phyloP scores from a whole-genome alignment of 2,888 invertebrate species.

The Slavum lentiscoides region DNA sequence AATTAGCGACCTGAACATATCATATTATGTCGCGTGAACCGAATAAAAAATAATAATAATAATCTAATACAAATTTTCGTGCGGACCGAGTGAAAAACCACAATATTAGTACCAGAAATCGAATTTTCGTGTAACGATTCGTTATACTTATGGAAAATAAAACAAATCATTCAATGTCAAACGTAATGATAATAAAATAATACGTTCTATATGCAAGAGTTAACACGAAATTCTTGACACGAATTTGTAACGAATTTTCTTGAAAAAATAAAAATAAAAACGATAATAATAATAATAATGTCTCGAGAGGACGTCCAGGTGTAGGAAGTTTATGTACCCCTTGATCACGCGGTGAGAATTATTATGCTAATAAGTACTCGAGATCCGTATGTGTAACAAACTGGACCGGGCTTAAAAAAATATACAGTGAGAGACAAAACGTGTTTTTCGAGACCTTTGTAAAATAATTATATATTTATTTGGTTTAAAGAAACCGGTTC shows the following conservation, averaged over 20 bases:
- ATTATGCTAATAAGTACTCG: neutral
- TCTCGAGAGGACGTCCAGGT: neutral
- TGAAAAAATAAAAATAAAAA: neutral
- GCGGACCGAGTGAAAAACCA: no score
- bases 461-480: neutral
- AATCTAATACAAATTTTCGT: no score
- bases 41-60: no score
- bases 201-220: neutral
- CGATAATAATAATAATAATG: no score
- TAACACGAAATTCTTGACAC: conserved; percentile 13
- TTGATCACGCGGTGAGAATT: neutral
- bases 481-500: conserved; percentile 22
- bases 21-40: no score
- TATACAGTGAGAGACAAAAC: neutral
- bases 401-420: neutral
- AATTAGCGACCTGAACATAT: no score
- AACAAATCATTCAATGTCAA: no score
- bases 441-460: conserved; percentile 17
- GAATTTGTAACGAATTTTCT: neutral
- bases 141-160: no score
- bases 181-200: no score
- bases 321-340: conserved; percentile 16
- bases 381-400: neutral
- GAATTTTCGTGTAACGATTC: no score
- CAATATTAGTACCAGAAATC: no score